Evolutionary conservation across 2,888 invertebrate genomes (phyloP), one percentile per base, ranked within the genome.

Genomic region (Drosophila ezoana): DNA sequence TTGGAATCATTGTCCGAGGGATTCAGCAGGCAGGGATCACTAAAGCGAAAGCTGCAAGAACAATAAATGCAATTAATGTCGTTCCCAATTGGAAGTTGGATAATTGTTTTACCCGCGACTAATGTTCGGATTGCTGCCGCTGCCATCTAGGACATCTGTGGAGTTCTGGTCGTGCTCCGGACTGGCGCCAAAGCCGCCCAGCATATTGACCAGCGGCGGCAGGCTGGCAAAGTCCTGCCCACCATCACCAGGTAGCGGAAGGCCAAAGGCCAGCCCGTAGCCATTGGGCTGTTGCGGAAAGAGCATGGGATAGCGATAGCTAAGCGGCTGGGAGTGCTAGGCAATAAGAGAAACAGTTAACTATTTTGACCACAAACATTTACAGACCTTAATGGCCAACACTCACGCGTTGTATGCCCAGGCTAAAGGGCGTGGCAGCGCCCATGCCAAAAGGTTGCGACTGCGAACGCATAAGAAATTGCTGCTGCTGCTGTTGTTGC

Each of bases 161-260:
- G 91, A 91, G 62, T 91, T 90, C 38, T 88, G 90, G 48, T 91
- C 92, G 43, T 89, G 84, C 53, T 92, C 91, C 1, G 91, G 91
- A 13, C 85, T 73, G 35, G 64, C 52, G 8, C 78, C 85, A 56
- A 70, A 79, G 10, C 80, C 67, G 8, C 89, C 90, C 73, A 91
- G 72, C 63, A 92, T 88, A 70, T 95, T 94, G 48, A 95, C 95
- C 62, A 94, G 94, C 0, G 96, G 95, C 28, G 96, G 96, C 68
- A 96, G 91, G 90, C 96, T 96, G 48, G 95, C 94, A 82, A 93
- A 94, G 76, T 94, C 94, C 73, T 91, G 91, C n/a, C 87, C 85
- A 23, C 87, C 89, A 69, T 91, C 91, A 51, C 89, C 86, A 61
- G 85, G 87, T 59, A 87, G 80, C 43, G 87, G 85, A 61, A 86